phyloP scores from a whole-genome alignment of 35 echinoderm and acorn worm species.

The Ophiothrix spiculata region DNA sequence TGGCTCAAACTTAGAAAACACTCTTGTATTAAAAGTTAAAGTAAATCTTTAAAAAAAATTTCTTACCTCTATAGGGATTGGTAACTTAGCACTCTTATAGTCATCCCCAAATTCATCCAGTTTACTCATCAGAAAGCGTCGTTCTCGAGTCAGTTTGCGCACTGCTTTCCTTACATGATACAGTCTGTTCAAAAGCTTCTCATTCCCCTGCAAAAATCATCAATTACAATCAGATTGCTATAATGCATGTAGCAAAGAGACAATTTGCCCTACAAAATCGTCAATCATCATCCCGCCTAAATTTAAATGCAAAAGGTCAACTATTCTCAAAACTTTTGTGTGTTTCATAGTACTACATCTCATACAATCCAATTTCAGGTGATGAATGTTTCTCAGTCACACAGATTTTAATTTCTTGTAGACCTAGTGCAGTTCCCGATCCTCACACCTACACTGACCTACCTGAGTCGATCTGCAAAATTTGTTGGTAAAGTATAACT shows the following conservation, averaged over 20 bases:
- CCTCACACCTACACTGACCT: too few relatives aligned
- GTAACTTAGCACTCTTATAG: slow-evolving; percentile 55
- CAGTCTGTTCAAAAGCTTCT: slow-evolving; percentile 72
- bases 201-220: slow-evolving; percentile 77
- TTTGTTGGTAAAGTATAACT: too few relatives aligned
- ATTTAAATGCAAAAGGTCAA: too few relatives aligned
- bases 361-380: too few relatives aligned
- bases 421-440: too few relatives aligned
- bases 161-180: slow-evolving; percentile 82
- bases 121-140: slow-evolving; percentile 58
- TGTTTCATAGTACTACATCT: too few relatives aligned
- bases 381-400: too few relatives aligned
- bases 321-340: too few relatives aligned
- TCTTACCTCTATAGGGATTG: slow-evolving; percentile 65
- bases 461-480: too few relatives aligned
- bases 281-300: neutral
- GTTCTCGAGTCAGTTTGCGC: slow-evolving; percentile 71
- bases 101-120: slow-evolving; percentile 70
- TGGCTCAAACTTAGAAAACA: slow-evolving; percentile 14
- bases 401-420: too few relatives aligned
- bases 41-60: neutral
- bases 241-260: slow-evolving; percentile 33
- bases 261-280: neutral
- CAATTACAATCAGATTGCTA: too few relatives aligned
- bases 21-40: neutral